phyloP scores from a whole-genome alignment of 2,888 invertebrate species.

The Eurytoma californica region DNA sequence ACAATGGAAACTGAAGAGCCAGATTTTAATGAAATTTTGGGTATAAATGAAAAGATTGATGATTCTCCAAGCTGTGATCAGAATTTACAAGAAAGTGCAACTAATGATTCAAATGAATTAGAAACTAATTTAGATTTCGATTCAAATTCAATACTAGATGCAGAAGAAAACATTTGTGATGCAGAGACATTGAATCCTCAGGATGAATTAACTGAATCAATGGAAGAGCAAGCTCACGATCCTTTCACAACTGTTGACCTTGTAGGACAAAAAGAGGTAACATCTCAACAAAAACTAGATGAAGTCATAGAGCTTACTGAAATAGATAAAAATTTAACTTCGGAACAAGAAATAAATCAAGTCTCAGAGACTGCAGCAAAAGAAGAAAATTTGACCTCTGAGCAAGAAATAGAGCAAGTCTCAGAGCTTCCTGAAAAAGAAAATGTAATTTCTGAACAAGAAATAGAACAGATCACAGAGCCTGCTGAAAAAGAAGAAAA shows the following conservation, averaged over 20 bases:
- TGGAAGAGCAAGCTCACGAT: slow-evolving; percentile 28
- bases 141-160: slow-evolving; percentile 26
- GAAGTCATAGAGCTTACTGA: not conserved
- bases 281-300: slow-evolving; percentile 11
- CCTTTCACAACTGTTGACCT: slow-evolving; percentile 16
- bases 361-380: no score
- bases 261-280: slow-evolving; percentile 10
- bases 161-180: slow-evolving; percentile 21
- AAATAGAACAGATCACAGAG: no score
- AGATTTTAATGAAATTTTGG: slow-evolving; percentile 36
- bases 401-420: no score
- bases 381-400: no score
- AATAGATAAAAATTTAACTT: no score
- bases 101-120: slow-evolving; percentile 16
- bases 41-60: slow-evolving; percentile 29
- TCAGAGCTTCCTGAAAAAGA: not conserved
- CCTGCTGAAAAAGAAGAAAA: no score
- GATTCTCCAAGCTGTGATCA: slow-evolving; percentile 4
- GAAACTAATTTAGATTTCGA: slow-evolving; percentile 11
- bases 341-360: no score
- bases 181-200: slow-evolving; percentile 12
- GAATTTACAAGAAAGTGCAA: slow-evolving; percentile 3
- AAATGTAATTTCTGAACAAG: no score
- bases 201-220: slow-evolving; percentile 1
- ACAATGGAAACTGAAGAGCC: slow-evolving; percentile 13